Evolutionary conservation across 1,140 invertebrate species (phyloP), one percentile per base, ranked within the genome.

Genomic region (Pygmarrhopalites habei): DNA sequence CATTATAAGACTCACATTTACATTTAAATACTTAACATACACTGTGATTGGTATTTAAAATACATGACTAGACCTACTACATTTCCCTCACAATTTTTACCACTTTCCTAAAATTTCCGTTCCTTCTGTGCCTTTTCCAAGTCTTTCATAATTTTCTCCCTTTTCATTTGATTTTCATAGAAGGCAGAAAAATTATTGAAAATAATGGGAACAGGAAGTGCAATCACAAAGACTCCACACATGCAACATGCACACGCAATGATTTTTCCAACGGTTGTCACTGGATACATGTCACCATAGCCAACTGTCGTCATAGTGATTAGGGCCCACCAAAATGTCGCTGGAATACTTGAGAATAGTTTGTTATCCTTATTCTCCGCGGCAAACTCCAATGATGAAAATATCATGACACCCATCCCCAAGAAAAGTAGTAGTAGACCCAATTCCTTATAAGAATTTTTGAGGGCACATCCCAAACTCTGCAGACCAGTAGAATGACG

Each of bases 171-270:
- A 79, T 97, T 97, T 83, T 98, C 98, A 85, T 98, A 98, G 85
- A 98, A 98, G 85, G 97, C 95, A 81, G 94, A 92, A 83, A 97
- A 97, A 85, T 97, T 97, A 85, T 96, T 96, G 82, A 97, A 93
- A 80, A 97, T 96, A 86, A 97, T 95, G 78, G 92, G 92, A 87
- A 98, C 98, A 82, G 95, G 95, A 82, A 99, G 92, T 81, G 96
- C 96, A 85, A 99, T 95, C 85, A 99, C 95, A 84, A 99, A 85
- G 78, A 99, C 96, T 82, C 96, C 96, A 86, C 95, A 98, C 82
- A 99, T 95, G 86, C 94, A 97, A 88, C 96, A 95, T 79, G 95
- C 89, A 82, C 90, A 92, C 79, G 93, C 94, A 82, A 96, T 94
- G 80, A 95, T 21, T 82, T 97, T 97, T 77, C 94, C 94, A 78